Conservation (phyloP, 2,797 vertebrate genomes). For the Hirundo rustica region DNA sequence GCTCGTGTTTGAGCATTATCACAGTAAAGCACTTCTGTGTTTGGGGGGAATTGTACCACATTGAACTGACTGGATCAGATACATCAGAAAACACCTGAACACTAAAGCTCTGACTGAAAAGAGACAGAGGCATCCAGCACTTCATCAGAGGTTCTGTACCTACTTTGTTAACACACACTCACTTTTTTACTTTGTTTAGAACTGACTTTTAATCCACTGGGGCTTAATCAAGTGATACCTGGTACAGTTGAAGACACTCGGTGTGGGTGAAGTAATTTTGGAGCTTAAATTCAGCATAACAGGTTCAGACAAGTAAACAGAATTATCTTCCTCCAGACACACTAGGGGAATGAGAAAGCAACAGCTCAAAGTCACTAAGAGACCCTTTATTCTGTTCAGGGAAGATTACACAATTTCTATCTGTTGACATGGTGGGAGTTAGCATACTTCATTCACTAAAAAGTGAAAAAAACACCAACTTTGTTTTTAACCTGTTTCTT, state of each 20-base stretch:
- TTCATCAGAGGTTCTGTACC: neutral
- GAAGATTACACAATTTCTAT: neutral
- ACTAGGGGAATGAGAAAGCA: conserved; percentile 20
- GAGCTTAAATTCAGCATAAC: neutral
- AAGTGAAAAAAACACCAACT: neutral
- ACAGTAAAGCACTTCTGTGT: neutral
- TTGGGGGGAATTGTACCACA: neutral
- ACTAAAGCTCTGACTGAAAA: neutral
- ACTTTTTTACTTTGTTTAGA: neutral
- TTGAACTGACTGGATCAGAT: neutral
- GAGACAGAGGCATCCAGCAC: neutral
- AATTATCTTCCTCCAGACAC: conserved; percentile 26
- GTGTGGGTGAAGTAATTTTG: neutral
- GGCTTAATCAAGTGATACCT: conserved; percentile 27
- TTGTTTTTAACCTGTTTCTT: neutral
- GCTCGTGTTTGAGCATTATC: neutral
- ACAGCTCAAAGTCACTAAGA: neutral
- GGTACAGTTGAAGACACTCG: neutral
- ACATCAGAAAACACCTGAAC: neutral
- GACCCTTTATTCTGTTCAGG: neutral
- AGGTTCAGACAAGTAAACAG: conserved; percentile 34
- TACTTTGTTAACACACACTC: neutral
- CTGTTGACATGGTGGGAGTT: neutral
- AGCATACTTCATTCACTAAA: neutral
- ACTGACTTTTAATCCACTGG: neutral